Evolutionary conservation across 1,140 invertebrate species (phyloP).

Genomic region (Wiebesia pumilae): DNA sequence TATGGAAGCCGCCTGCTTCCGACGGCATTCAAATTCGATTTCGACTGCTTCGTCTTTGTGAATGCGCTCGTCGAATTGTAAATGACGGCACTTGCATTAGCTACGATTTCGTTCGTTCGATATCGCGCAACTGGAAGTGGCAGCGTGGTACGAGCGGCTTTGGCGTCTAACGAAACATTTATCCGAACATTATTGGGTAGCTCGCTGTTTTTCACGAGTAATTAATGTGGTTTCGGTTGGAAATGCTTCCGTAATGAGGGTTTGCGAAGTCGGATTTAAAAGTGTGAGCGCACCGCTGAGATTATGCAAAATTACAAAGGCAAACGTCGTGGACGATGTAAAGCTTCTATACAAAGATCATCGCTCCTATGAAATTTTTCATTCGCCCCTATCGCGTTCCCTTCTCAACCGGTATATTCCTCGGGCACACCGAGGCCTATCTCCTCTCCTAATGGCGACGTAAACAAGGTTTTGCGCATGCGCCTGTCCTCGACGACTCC

Average conservation of each 20-base stretch:
- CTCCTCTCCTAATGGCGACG: constrained; percentile 60
- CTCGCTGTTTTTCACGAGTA: not conserved
- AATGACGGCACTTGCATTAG: not conserved
- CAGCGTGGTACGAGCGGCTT: too few species aligned
- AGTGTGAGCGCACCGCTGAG: too few species aligned
- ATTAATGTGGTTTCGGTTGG: too few species aligned
- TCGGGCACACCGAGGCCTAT: constrained; percentile 9
- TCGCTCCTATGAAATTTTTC: not conserved
- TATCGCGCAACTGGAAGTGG: not conserved
- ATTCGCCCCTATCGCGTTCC: not conserved
- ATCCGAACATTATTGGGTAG: not conserved
- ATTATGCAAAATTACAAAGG: too few species aligned
- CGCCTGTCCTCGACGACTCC: constrained; percentile 49
- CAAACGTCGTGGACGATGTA: not conserved
- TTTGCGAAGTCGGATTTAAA: too few species aligned
- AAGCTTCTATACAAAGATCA: not conserved
- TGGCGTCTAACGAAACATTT: not conserved
- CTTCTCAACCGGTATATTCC: constrained; percentile 20
- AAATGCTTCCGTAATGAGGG: too few species aligned
- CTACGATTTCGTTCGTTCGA: not conserved
- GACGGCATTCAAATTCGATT: not conserved
- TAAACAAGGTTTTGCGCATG: constrained; percentile 70
- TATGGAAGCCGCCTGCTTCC: not conserved
- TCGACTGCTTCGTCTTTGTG: not conserved
- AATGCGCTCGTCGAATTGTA: not conserved